Evolutionary conservation across 1,140 invertebrate genomes (phyloP).

Genomic region (Catajapyx aquilonaris): DNA sequence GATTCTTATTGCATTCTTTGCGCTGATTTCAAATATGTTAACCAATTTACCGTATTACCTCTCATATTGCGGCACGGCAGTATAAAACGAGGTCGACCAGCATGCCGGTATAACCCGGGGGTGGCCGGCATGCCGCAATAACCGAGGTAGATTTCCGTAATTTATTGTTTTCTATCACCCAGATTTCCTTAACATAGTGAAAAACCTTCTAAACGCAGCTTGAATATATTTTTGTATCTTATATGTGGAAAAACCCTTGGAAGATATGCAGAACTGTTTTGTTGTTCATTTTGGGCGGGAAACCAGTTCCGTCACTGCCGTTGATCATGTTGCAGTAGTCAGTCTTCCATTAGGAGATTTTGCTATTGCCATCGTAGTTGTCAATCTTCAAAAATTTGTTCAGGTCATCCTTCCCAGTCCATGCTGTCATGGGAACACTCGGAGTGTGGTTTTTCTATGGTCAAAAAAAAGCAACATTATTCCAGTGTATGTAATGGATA

Average conservation of each 20-base stretch:
- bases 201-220: background rate
- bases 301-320: conserved; percentile 70
- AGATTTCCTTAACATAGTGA: no score
- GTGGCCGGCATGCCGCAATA: no score
- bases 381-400: conserved; percentile 53
- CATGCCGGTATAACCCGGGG: no score
- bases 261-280: conserved; percentile 40
- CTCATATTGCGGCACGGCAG: no score
- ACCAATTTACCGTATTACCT: no score
- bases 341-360: conserved; percentile 48
- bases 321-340: conserved; percentile 55
- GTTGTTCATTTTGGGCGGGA: conserved; percentile 58
- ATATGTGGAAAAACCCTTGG: conserved; percentile 11
- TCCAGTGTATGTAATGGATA: no score
- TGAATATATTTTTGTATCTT: background rate
- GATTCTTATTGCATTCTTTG: no score
- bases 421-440: conserved; percentile 51
- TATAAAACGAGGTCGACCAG: no score
- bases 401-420: conserved; percentile 49
- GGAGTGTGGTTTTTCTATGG: conserved; percentile 54
- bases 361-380: conserved; percentile 46
- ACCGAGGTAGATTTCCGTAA: no score
- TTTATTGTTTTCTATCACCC: no score
- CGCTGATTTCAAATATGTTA: no score
- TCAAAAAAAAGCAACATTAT: conserved; percentile 11